phyloP scores from a whole-genome alignment of 2,113 vertebrate species.

The Hippopotamus amphibius region DNA sequence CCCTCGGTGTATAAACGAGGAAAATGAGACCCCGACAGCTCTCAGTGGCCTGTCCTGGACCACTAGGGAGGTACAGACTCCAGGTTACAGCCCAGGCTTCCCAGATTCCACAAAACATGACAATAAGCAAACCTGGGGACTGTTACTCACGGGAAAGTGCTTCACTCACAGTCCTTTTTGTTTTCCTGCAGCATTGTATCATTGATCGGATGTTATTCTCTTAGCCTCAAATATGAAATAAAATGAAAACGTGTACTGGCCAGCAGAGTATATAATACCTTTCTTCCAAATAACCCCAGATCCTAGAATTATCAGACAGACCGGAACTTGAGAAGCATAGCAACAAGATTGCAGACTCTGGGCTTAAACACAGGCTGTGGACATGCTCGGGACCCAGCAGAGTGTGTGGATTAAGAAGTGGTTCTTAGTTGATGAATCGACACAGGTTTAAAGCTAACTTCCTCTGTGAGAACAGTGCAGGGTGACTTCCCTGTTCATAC shows the following conservation, averaged over 20 bases:
- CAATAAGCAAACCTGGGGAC: neutral
- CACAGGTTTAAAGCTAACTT: neutral
- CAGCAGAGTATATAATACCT: neutral
- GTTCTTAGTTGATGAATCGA: neutral
- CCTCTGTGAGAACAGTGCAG: no score
- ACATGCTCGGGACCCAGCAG: neutral
- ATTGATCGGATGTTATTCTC: neutral
- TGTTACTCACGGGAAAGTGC: rapidly evolving
- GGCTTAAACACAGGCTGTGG: neutral
- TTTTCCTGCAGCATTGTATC: rapidly evolving
- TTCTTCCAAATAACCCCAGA: no score
- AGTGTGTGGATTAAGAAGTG: neutral
- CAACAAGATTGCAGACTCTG: no score
- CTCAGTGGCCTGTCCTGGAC: rapidly evolving
- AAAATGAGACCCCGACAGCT: neutral
- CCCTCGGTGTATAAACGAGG: rapidly evolving
- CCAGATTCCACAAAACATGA: neutral
- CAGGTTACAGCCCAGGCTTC: neutral
- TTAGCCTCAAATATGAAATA: neutral
- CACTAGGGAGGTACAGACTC: neutral
- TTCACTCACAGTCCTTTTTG: no score
- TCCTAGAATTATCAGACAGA: neutral
- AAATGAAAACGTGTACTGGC: neutral
- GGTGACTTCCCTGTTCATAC: neutral
- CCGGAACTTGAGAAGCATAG: neutral